Base-by-base conservation (phyloP, 2,797 vertebrate genomes). In the Halcyon badia region DNA sequence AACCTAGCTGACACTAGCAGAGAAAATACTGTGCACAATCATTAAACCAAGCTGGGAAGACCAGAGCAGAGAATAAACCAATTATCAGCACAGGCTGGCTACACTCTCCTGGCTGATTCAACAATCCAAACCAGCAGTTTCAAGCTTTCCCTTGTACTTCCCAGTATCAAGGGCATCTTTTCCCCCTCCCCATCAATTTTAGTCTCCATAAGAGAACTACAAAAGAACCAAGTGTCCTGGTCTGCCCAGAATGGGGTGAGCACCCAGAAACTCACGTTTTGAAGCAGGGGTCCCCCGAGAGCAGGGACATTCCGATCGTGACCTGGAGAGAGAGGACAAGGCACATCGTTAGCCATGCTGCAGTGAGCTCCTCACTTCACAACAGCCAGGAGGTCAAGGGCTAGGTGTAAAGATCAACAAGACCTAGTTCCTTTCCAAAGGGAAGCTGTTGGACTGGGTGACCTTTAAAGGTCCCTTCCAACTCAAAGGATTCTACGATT, bases 251-350 rank as follows among this genome's bases (percentile, higher is more conserved):
- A 65, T 0, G 0, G 28, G 28, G 26, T 0, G 1, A 90, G 30
- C 16, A 54, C 10, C 8, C 64, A 89, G 52, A 60, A 61, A 98
- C 99, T 99, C 97, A 99, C 99, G 99, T 99, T 98, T 99, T 99
- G 95, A 99, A 99, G 98, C 99, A 99, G 6, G 99, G 99, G 94
- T 99, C 99, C 96, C 99, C 99, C 2, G 99, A 99, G 14, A 99
- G 98, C 56, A 99, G 98, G 31, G 99, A 99, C 99, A 99, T 99
- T 75, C 99, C 99, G 0, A 99, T 99, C 12, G 98, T 99, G 96
- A 99, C 99, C 99, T 99, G 85, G 56, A 65, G 33, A 91, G 37
- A 54, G 10, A 49, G 76, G n/a, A 92, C 37, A 94, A 83, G 48
- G 42, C 72, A 81, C 64, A 46, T 54, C 1, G 1, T 94, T 66